Evolutionary conservation across 2,113 vertebrate species (phyloP), one percentile per base, ranked within the genome.

Genomic region (Dipodomys ordii): DNA sequence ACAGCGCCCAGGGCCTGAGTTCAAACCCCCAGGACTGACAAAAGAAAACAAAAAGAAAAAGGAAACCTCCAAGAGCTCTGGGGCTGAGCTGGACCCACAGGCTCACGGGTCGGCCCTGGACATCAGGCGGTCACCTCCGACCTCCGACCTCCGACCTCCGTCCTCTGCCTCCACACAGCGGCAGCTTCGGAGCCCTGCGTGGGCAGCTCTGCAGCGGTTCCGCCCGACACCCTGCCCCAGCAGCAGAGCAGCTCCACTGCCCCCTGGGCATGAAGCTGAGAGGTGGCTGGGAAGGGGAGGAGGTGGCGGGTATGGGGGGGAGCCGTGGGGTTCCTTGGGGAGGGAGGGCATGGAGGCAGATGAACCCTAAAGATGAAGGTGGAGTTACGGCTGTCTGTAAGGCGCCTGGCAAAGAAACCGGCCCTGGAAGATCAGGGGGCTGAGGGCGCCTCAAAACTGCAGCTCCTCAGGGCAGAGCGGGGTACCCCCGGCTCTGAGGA

Each of bases 201-300:
- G 39, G 39, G 39, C 49, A 53, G 77, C 44, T 87, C 84, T 23
- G 49, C 39, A 39, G 39, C 39, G 39, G 39, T 39, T 6, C 90
- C 62, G 27, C 95, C 95, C 94, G 97, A 97, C 94, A 97, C 96
- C 96, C 96, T 96, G 98, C 97, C 97, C 97, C 27, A 22, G 96
- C 39, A 39, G 39, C 39, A 39, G 39, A 39, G 39, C 39, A 90
- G 81, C 95, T 95, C 96, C 74, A 13, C 49, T 53, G 49, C 49
- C 49, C 12, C 49, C 49, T 53, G 8, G 49, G 49, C 49, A 13
- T 53, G 10, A 53, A 53, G 49, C 49, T 53, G 39, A 39, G 9
- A 53, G 49, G 49, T 53, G 8, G 49, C 49, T 11, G 49, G 49
- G 12, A 53, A 53, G 49, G 49, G 49, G 49, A 13, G 49, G 49